Percentiles rank a stretch among this genome's conserved stretches.
Conservation (phyloP, 2,113 vertebrate species). For the Orthonyx spaldingii region DNA sequence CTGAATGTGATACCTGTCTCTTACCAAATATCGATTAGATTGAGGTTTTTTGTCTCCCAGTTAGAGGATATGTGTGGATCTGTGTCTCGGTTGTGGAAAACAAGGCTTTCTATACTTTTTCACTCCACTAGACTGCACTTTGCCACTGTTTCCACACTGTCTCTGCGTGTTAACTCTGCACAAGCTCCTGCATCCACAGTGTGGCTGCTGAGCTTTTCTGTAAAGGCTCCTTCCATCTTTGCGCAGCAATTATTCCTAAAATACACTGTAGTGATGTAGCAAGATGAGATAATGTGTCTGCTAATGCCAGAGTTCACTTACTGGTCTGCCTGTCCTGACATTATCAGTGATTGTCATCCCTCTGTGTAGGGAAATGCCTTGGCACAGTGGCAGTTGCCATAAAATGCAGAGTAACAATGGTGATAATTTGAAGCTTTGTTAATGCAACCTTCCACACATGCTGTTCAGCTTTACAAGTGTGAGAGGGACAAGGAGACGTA, state of each 20-base stretch:
- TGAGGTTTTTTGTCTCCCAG: neutral
- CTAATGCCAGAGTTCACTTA: neutral
- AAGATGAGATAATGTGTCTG: neutral
- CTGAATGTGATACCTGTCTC: neutral
- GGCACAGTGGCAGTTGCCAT: neutral
- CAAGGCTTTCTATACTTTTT: neutral
- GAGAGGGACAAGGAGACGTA: neutral
- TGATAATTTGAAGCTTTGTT: neutral
- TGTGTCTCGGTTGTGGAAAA: neutral
- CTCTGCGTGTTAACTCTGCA: neutral
- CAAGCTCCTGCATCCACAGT: neutral
- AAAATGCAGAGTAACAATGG: neutral
- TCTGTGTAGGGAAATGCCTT: neutral
- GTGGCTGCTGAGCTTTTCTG: neutral
- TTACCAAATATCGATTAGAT: neutral
- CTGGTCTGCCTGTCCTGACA: neutral
- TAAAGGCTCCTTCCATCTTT: neutral
- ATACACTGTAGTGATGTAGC: neutral
- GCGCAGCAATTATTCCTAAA: neutral
- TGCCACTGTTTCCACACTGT: neutral
- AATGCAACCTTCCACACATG: neutral
- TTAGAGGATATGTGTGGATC: neutral
- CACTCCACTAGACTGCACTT: neutral
- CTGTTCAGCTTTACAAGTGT: neutral
- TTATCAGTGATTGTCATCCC: rapidly evolving